A percentile compares a stretch with the other conserved stretches of the same genome.
phyloP scores from a whole-genome alignment of 2,113 vertebrate species.

The Colistium nudipinnis region DNA sequence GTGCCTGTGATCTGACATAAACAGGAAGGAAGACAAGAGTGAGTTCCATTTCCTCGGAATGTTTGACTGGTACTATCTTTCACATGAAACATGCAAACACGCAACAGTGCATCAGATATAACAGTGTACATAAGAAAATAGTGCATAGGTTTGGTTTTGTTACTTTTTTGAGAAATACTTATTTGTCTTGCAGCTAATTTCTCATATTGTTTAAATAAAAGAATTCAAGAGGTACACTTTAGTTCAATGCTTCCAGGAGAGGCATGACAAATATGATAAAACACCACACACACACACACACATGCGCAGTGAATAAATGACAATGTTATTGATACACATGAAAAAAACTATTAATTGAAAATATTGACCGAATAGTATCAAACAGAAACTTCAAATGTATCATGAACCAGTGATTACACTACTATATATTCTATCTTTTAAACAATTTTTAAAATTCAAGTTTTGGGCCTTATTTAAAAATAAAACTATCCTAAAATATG shows the following conservation, averaged over 20 bases:
- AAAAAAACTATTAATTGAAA: background rate
- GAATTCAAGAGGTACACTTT: background rate
- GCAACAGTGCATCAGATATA: background rate
- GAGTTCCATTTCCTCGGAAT: conserved; percentile 35
- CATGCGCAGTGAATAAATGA: background rate
- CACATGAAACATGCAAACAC: background rate
- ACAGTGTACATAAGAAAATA: background rate
- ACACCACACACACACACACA: background rate
- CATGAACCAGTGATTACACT: conserved; percentile 5
- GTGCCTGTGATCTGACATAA: conserved; percentile 21
- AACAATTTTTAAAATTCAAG: background rate
- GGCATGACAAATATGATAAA: background rate
- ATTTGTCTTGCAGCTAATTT: background rate
- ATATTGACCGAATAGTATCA: too few species aligned
- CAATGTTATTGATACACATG: background rate
- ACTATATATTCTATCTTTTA: background rate
- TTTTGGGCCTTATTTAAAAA: conserved; percentile 1
- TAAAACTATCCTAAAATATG: background rate
- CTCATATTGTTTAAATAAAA: background rate
- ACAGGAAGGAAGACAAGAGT: conserved; percentile 55
- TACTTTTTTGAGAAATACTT: too few species aligned
- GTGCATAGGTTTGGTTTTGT: background rate
- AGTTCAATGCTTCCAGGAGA: background rate
- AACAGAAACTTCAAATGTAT: too few species aligned
- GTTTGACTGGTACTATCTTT: background rate